Base-by-base conservation (phyloP, 2,797 vertebrate species). In the Leptoclinus maculatus region DNA sequence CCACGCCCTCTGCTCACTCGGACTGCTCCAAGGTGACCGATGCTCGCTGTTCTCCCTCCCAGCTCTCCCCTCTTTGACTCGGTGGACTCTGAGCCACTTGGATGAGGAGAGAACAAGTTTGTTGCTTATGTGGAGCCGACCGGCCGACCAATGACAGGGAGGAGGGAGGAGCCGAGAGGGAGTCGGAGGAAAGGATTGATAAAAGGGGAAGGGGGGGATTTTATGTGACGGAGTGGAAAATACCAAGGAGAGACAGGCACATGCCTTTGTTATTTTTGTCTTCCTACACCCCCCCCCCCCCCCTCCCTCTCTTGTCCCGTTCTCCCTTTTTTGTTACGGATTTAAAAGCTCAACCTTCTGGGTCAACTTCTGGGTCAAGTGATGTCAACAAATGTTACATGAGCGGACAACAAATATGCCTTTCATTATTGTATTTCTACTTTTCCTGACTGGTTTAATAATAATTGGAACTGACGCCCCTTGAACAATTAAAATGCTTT, bases 191-290 rank as follows among this genome's bases (percentile, higher is more conserved):
- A 54, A 74, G 78, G 79, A 87, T 66, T 74, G 71, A 69, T 79
- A 54, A 77, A 54, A 82, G 3, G n/a, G 65, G 71, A 78, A 87
- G 84, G 77, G 75, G 82, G 80, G 85, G 86, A 88, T 87, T 92
- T 89, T 87, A 90, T 90, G 83, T 89, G 88, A 91, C 58, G 8
- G 65, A 80, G 83, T 89, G 90, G 88, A 89, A 91, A 89, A 93
- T 89, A 86, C 86, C 87, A 78, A 87, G 87, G 84, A 86, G 88
- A 80, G 84, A 83, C 79, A 80, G 85, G 54, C 71, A 84, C 87
- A 91, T 86, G 86, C 81, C 79, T 88, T 81, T 84, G 88, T 87
- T 92, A 91, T 92, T 92, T 91, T 86, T 71, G 78, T 88, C 84
- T 21, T 47, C 36, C 63, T 65, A 27, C 77, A 21, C 60, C 51